These are phyloP conservation scores for Crematogaster levior DNA, from an alignment of 2,888 invertebrate genomes.

Conservation along the genomic window DNA sequence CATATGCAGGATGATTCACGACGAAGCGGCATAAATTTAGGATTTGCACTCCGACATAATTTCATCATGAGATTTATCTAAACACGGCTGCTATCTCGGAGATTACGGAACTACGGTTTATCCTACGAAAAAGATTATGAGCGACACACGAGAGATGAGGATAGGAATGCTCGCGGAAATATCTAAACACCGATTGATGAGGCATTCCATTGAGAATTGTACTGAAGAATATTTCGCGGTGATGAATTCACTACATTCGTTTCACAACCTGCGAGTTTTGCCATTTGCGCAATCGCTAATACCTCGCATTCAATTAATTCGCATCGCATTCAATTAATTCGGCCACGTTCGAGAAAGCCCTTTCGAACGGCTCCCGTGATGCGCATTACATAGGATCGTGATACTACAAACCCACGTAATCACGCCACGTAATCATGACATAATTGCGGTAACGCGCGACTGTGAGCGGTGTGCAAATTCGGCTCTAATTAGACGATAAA, in stretches of 20 bases:
- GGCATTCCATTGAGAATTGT: not conserved
- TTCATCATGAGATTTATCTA: slow-evolving; percentile 25
- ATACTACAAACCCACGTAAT: slow-evolving; percentile 40
- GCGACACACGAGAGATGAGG: not conserved
- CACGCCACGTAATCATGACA: slow-evolving; percentile 44
- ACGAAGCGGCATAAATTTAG: slow-evolving; percentile 24
- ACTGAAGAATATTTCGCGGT: not conserved
- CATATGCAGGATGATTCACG: slow-evolving; percentile 36
- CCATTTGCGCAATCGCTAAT: not conserved
- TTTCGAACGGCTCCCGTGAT: slow-evolving; percentile 29
- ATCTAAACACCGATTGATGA: not conserved
- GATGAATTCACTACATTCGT: not conserved
- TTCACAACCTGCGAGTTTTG: not conserved
- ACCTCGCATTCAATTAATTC: slow-evolving; percentile 30
- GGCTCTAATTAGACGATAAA: slow-evolving; percentile 51
- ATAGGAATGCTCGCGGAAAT: not conserved
- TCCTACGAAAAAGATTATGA: not conserved
- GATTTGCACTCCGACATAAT: slow-evolving; percentile 20
- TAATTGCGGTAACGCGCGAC: slow-evolving; percentile 44
- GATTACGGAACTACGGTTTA: not conserved
- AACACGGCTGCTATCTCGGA: not conserved
- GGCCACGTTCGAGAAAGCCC: slow-evolving; percentile 27
- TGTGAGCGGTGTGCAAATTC: slow-evolving; percentile 29
- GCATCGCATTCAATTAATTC: slow-evolving; percentile 25
- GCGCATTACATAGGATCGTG: slow-evolving; percentile 29